Base-by-base conservation (phyloP, 2,113 vertebrate genomes). In the Pteronura brasiliensis region DNA sequence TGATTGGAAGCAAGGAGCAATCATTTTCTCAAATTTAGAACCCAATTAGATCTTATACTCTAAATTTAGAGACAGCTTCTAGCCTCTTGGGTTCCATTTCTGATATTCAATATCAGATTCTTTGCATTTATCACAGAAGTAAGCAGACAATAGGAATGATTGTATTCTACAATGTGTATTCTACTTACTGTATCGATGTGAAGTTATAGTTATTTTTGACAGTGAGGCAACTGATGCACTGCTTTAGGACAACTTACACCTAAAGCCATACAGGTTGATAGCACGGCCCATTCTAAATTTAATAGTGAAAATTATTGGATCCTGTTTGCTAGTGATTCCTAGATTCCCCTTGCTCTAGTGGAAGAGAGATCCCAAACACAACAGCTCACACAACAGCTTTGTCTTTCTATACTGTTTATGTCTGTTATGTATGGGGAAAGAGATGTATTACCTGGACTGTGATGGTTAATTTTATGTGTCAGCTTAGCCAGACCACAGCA, bases 31-130 rank as follows among this genome's bases (percentile, higher is more conserved):
- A 95, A 91, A 77, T 80, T 81, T 95, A 67, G 67, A 96, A 63
- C 36, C 31, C n/a, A 81, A 31, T 88, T 97, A 91, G 76, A 42
- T 88, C 15, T 4, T 71, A 57, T 39, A 69, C 7, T 91, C 31
- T 47, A 95, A 89, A 94, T 90, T 96, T 95, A 95, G 90, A 97
- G 14, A 6, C 55, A 88, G 25, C n/a, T 93, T 74, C 52, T 67
- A 55, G 2, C 77, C 87, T 95, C 27, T 83, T 7, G 21, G 34
- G 20, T 84, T 93, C 80, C 44, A 96, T 96, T 95, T 95, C 34
- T 36, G 36, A 84, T 92, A 87, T 77, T 92, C 63, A 90, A 63
- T 65, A 87, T 49, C 9, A 65, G 42, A 87, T 87, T 93, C 29
- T 92, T 47, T 83, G 44, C 59, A 83, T 93, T 88, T 90, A 49